Evolutionary conservation across 2,113 vertebrate species (phyloP), one percentile per base, ranked within the genome.

Genomic region (Noctilio leporinus): DNA sequence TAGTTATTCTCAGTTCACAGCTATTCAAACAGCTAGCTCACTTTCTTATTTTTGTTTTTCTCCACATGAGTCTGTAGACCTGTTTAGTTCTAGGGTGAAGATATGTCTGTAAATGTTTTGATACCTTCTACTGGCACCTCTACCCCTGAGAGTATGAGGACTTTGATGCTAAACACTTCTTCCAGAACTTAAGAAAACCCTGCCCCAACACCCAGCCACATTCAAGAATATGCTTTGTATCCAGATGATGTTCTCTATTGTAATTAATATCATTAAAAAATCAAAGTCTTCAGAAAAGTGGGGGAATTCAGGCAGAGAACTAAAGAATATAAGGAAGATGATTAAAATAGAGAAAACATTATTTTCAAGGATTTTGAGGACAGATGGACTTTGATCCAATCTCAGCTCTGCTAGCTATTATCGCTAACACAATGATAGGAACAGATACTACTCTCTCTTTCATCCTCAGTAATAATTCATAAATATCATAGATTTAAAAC

Each of bases 131-230:
- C 3, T 59, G 28, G 35, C 22, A 64, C 0, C 3, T 6, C 19
- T 28, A 10, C 7, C 2, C 5, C 4, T n/a, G 10, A 22, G 5
- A 47, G 35, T 17, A 0, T 12, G 45, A 64, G 38, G 28, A n/a
- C 14, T 40, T 62, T 28, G 26, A 69, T 22, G 19, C 59, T 24
- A 20, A 81, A 16, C 5, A 62, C 3, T 28, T 38, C 15, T 6
- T 38, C n/a, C n/a, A 20, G 26, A 2, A 28, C 45, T 30, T 65
- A 45, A 33, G 1, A 28, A 49, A 3, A 5, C 38, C 28, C 45
- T 4, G 11, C 30, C 35, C 17, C 0, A 17, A 16, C 1, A 62
- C 15, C 19, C 49, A 69, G 35, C 47, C 22, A 86, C 9, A 35
- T 10, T 72, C 30, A 35, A 76, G 7, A 51, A 28, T 70, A 4